Percentiles rank a stretch among this genome's conserved stretches.
phyloP scores from a whole-genome alignment of 2,797 vertebrate genomes.

The Malurus splendens region DNA sequence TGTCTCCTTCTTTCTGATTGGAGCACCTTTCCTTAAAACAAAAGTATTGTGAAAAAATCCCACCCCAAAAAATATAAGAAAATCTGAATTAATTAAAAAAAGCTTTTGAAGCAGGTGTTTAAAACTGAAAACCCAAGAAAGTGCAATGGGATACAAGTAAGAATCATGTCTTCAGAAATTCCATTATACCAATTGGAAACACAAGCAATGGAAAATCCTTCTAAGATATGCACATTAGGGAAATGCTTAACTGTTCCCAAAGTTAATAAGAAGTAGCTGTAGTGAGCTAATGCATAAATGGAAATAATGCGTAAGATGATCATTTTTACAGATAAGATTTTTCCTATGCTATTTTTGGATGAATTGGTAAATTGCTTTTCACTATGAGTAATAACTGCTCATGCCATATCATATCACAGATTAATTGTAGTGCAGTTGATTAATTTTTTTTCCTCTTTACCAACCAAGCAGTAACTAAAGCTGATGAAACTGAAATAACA shows the following conservation, averaged over 20 bases:
- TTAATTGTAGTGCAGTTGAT: constrained; percentile 43
- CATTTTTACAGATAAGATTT: constrained; percentile 41
- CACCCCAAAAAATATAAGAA: background rate
- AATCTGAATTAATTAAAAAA: background rate
- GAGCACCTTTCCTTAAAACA: background rate
- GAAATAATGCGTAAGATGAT: constrained; percentile 17
- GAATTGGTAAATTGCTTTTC: constrained; percentile 53
- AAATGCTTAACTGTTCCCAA: background rate
- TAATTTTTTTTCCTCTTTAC: constrained; percentile 36
- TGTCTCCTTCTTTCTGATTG: background rate
- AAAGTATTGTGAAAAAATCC: background rate
- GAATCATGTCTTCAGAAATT: background rate
- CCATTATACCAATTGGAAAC: background rate
- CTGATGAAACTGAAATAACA: constrained; percentile 21
- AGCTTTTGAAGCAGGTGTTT: background rate
- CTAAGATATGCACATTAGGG: background rate
- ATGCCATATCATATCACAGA: constrained; percentile 13
- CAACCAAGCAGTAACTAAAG: constrained; percentile 23
- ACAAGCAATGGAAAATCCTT: background rate
- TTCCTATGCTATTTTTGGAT: constrained; percentile 43
- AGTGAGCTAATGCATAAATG: constrained; percentile 16
- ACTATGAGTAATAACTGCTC: constrained; percentile 41
- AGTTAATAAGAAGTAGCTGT: constrained; percentile 24
- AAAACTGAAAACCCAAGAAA: background rate
- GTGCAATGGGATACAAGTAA: background rate